Percentiles rank a stretch among this genome's conserved stretches.
Conservation (phyloP, 1,140 invertebrate genomes). For the Hyles euphorbiae region DNA sequence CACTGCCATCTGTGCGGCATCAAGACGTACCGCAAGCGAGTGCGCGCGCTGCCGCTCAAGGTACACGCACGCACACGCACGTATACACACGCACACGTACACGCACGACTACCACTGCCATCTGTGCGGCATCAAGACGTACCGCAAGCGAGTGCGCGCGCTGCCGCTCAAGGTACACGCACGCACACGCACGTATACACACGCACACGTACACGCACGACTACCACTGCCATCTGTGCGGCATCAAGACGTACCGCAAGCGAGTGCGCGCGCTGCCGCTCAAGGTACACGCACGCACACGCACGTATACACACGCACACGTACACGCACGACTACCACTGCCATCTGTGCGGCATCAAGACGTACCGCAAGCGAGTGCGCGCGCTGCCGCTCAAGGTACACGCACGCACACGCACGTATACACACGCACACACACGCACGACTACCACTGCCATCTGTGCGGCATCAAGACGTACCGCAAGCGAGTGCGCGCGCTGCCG, state of each 20-base stretch:
- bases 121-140: constrained; percentile 92
- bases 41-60: constrained; percentile 90
- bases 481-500: constrained; percentile 89
- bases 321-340: constrained; percentile 93
- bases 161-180: constrained; percentile 85
- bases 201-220: constrained; percentile 93
- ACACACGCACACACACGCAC: no score
- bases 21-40: constrained; percentile 90
- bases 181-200: neutral
- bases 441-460: constrained; percentile 96
- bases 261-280: constrained; percentile 90
- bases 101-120: constrained; percentile 95
- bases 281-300: constrained; percentile 74
- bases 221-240: constrained; percentile 95
- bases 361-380: constrained; percentile 92
- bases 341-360: constrained; percentile 92
- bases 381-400: constrained; percentile 88
- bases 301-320: no score
- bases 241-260: constrained; percentile 91
- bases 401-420: neutral
- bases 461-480: constrained; percentile 91
- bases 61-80: constrained; percentile 43
- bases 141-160: constrained; percentile 90
- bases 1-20: constrained; percentile 94
- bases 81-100: no score